Evolutionary conservation across 2,113 vertebrate species (phyloP).

Genomic region (Octodon degus): DNA sequence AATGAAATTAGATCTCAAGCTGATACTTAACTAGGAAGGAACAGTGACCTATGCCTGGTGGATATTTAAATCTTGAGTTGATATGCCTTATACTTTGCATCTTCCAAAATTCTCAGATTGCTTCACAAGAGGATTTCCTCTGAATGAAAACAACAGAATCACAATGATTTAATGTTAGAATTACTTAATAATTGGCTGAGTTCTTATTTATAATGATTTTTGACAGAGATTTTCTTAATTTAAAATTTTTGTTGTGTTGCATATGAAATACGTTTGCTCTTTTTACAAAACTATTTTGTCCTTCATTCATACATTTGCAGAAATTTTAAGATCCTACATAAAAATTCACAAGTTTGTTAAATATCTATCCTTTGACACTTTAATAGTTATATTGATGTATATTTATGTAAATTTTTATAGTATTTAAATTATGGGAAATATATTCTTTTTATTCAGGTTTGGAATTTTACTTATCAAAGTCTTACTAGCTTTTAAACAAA

Average conservation of each 20-base stretch:
- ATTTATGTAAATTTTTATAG: not conserved
- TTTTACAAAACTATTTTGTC: not conserved
- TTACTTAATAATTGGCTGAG: not conserved
- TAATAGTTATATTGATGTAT: not conserved
- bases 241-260: not conserved
- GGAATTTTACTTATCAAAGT: not conserved
- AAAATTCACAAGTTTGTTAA: not conserved
- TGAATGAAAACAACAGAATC: constrained; percentile 10
- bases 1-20: constrained; percentile 73
- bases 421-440: not conserved
- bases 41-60: not conserved
- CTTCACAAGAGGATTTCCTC: constrained; percentile 10
- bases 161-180: not conserved
- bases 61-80: constrained; percentile 39
- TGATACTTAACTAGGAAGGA: constrained; percentile 40
- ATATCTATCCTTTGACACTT: not conserved
- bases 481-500: constrained; percentile 25
- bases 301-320: not conserved
- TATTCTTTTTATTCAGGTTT: not conserved
- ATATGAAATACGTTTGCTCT: not conserved
- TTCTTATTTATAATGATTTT: constrained; percentile 23
- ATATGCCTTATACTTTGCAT: not conserved
- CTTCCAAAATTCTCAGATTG: constrained; percentile 41
- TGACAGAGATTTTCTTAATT: not conserved
- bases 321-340: not conserved